Evolutionary conservation across 2,113 vertebrate genomes (phyloP).

Genomic region (Pan troglodytes): NHGRI_mPanTro3-v2.1_pri NC_072420.2:30476001-30476500

Average conservation of each 20-base stretch:
- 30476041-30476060: not conserved
- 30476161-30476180: not conserved
- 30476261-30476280: not conserved
- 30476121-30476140: not conserved
- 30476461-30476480: not conserved
- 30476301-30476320: not conserved
- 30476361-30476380: not conserved
- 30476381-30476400: slow-evolving; percentile 6
- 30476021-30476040: not conserved
- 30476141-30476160: not conserved
- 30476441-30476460: not conserved
- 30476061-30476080: not conserved
- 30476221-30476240: not conserved
- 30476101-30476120: not conserved
- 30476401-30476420: not conserved
- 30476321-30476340: slow-evolving; percentile 44
- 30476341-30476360: slow-evolving; percentile 35
- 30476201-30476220: not conserved
- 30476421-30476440: not conserved
- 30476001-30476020: not conserved
- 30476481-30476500: not conserved
- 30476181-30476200: not conserved
- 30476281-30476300: slow-evolving; percentile 38
- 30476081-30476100: not conserved
- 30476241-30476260: not conserved